Conservation (phyloP, 1,140 invertebrate species). For the Diprion similis region DNA sequence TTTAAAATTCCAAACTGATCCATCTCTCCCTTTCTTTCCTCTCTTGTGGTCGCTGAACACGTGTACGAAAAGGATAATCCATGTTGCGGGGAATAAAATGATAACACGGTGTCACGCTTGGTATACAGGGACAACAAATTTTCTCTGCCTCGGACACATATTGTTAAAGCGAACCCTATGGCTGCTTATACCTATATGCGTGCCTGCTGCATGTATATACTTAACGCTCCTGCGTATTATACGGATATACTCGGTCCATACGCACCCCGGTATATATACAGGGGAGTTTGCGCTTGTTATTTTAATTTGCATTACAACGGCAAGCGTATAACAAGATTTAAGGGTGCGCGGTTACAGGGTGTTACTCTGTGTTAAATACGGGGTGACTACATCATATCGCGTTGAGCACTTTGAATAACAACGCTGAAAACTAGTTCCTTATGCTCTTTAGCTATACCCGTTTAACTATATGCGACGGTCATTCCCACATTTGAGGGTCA, state of each 20-base stretch:
- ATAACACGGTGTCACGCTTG: neutral
- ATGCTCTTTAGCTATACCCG: neutral
- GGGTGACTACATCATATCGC: neutral
- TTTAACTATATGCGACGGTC: neutral
- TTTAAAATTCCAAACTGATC: too few species aligned
- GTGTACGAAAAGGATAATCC: conserved; percentile 5
- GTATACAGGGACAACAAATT: neutral
- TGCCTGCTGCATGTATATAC: neutral
- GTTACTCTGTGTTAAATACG: neutral
- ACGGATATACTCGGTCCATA: neutral
- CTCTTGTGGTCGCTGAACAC: neutral
- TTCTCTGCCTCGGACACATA: neutral
- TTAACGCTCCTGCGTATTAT: neutral
- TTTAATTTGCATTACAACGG: conserved; percentile 54
- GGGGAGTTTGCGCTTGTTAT: conserved; percentile 37
- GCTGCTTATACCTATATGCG: neutral
- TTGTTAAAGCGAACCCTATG: neutral
- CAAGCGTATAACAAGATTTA: conserved; percentile 42
- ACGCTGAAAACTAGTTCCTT: neutral
- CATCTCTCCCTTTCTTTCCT: neutral
- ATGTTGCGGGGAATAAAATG: conserved; percentile 1
- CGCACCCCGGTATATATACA: neutral
- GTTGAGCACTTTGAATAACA: neutral
- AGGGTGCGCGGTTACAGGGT: conserved; percentile 29
- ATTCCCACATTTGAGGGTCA: neutral